Conservation (phyloP, 2,888 invertebrate species). For the Horisme vitalbata region DNA sequence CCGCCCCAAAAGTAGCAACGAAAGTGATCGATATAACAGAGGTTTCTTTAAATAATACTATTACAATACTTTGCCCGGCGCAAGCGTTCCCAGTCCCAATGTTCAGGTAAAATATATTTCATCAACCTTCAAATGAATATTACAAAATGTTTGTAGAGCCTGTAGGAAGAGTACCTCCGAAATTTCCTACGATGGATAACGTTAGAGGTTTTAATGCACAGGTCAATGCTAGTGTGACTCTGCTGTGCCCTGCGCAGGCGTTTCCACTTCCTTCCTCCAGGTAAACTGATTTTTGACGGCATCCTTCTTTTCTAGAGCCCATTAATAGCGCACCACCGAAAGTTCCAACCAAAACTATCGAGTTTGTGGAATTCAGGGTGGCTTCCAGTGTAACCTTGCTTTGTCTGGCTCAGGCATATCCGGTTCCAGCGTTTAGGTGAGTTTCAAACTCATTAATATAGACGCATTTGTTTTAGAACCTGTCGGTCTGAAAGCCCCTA, state of each 20-base stretch:
- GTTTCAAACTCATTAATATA: slow-evolving; percentile 45
- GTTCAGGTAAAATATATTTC: slow-evolving; percentile 82
- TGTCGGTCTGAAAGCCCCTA: slow-evolving; percentile 85
- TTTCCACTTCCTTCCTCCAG: slow-evolving; percentile 85
- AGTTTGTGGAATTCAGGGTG: slow-evolving; percentile 69
- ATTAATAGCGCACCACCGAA: slow-evolving; percentile 88
- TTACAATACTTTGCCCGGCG: slow-evolving; percentile 84
- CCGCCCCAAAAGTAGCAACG: slow-evolving; percentile 85
- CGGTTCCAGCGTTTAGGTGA: slow-evolving; percentile 87
- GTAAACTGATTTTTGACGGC: slow-evolving; percentile 63
- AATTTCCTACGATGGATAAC: slow-evolving; percentile 88
- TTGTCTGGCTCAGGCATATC: slow-evolving; percentile 87
- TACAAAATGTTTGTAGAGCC: slow-evolving; percentile 69
- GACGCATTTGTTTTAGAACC: slow-evolving; percentile 70
- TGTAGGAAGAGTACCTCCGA: slow-evolving; percentile 85
- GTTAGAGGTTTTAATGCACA: slow-evolving; percentile 79
- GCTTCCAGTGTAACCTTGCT: slow-evolving; percentile 84
- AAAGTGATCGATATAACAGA: slow-evolving; percentile 78
- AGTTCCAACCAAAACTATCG: slow-evolving; percentile 81
- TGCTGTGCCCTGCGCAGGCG: slow-evolving; percentile 88
- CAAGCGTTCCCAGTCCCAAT: slow-evolving; percentile 86
- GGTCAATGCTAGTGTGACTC: slow-evolving; percentile 81
- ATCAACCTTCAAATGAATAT: slow-evolving; percentile 15
- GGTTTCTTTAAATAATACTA: slow-evolving; percentile 53
- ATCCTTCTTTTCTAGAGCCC: slow-evolving; percentile 82